A percentile compares a stretch with the other conserved stretches of the same genome.
phyloP scores from a whole-genome alignment of 2,797 vertebrate genomes.

The Hylomyscus alleni region DNA sequence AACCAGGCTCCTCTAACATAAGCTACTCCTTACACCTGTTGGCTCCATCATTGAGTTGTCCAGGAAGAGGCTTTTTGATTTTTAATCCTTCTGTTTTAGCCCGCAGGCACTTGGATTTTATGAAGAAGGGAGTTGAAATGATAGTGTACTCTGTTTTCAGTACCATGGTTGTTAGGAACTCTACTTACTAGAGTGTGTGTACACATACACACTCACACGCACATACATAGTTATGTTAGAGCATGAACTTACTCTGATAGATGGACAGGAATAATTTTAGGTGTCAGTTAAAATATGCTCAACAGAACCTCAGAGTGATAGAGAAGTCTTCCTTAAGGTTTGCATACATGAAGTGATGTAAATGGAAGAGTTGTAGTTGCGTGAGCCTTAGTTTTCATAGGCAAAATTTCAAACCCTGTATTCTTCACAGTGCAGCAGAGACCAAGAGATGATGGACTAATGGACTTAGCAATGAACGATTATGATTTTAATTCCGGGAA shows the following conservation, averaged over 20 bases:
- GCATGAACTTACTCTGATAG: slow-evolving; percentile 6
- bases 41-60: background rate
- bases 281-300: slow-evolving; percentile 51
- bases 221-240: background rate
- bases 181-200: background rate
- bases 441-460: slow-evolving; percentile 94
- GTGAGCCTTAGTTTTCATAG: slow-evolving; percentile 42
- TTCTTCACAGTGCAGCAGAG: slow-evolving; percentile 94
- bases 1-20: background rate
- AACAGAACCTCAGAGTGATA: slow-evolving; percentile 26
- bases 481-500: slow-evolving; percentile 94
- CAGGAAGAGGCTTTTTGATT: background rate
- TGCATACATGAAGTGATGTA: slow-evolving; percentile 5
- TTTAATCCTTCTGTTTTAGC: background rate
- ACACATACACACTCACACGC: background rate
- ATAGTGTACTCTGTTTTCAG: background rate
- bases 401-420: slow-evolving; percentile 33
- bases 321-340: slow-evolving; percentile 22
- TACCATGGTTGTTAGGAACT: background rate
- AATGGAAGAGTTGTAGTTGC: background rate
- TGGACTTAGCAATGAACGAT: slow-evolving; percentile 94
- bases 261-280: slow-evolving; percentile 27
- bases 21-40: background rate
- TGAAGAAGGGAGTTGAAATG: background rate
- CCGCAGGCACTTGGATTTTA: background rate